A percentile compares a stretch with the other conserved stretches of the same genome.
These are phyloP conservation scores for Sinella curviseta DNA, from an alignment of 1,140 invertebrate genomes.

Conservation along the genomic window DNA sequence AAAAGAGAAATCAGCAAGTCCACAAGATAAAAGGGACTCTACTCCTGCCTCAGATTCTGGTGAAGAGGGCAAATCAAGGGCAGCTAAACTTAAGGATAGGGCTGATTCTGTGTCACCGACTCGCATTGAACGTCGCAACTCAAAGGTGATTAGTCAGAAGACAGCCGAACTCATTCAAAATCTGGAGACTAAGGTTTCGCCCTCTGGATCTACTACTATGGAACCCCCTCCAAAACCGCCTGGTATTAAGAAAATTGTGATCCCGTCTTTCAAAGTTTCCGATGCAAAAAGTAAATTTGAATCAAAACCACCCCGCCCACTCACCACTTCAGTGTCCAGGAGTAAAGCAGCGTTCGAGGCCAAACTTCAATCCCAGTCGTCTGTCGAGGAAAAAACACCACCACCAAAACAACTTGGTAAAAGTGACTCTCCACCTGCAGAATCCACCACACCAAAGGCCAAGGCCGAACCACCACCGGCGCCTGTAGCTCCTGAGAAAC, in stretches of 20 bases:
- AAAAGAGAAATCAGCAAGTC: conserved; percentile 18
- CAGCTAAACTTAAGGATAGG: conserved; percentile 8
- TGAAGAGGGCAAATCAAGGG: neutral
- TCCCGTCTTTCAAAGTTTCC: conserved; percentile 51
- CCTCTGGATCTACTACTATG: conserved; percentile 1
- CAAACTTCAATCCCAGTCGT: neutral
- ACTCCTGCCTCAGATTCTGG: conserved; percentile 21
- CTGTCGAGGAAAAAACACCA: neutral
- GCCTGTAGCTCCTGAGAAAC: neutral
- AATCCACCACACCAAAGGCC: neutral
- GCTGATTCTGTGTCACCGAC: conserved; percentile 36
- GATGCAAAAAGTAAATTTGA: conserved; percentile 53
- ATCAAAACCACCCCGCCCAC: conserved; percentile 20
- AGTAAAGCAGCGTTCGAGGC: conserved; percentile 17
- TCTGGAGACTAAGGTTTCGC: conserved; percentile 46
- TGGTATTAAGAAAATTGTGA: conserved; percentile 47
- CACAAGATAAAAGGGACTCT: neutral
- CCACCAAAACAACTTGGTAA: neutral
- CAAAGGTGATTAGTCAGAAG: conserved; percentile 48
- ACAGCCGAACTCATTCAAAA: conserved; percentile 50
- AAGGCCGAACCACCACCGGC: neutral
- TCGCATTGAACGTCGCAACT: conserved; percentile 44
- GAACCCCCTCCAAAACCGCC: conserved; percentile 21
- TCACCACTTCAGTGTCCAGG: neutral
- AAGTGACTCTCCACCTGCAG: conserved; percentile 11